These are phyloP conservation scores for Propithecus deckenii DNA, from an alignment of 2,797 vertebrate genomes.

Conservation along the genomic window DNA sequence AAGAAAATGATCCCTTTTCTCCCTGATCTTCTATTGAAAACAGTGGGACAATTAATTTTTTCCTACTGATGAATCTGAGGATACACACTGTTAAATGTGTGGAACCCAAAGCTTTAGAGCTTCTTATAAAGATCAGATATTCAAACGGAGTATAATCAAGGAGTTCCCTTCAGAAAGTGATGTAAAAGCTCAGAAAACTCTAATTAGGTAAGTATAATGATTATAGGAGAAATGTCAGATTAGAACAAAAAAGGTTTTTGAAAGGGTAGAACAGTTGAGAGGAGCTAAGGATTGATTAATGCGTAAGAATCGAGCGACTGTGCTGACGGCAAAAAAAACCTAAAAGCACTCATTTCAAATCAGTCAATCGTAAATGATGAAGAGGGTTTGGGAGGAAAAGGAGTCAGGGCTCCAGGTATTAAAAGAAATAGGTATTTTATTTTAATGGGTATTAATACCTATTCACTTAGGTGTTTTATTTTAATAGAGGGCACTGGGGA, in stretches of 20 bases:
- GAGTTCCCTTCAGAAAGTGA: not conserved
- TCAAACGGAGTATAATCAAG: slow-evolving; percentile 20
- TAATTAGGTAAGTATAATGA: not conserved
- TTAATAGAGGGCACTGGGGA: not conserved
- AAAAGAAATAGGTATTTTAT: not conserved
- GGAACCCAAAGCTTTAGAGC: not conserved
- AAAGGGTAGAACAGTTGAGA: not conserved
- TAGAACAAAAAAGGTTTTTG: not conserved
- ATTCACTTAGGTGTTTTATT: not conserved
- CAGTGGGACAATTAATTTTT: slow-evolving; percentile 35
- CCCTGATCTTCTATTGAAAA: slow-evolving; percentile 25
- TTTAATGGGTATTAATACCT: not conserved
- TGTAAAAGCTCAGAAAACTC: slow-evolving; percentile 28
- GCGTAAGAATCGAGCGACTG: not conserved
- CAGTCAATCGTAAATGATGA: not conserved
- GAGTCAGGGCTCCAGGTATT: not conserved
- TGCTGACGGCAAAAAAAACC: not conserved
- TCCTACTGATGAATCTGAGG: slow-evolving; percentile 23
- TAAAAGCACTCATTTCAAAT: not conserved
- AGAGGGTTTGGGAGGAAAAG: not conserved
- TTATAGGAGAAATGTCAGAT: not conserved
- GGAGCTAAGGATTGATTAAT: not conserved
- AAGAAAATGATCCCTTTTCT: slow-evolving; percentile 19
- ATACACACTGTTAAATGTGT: slow-evolving; percentile 26
- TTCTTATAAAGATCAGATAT: slow-evolving; percentile 5